Evolutionary conservation across 2,797 vertebrate genomes (phyloP).

Genomic region (Cossypha niveicapilla): DNA sequence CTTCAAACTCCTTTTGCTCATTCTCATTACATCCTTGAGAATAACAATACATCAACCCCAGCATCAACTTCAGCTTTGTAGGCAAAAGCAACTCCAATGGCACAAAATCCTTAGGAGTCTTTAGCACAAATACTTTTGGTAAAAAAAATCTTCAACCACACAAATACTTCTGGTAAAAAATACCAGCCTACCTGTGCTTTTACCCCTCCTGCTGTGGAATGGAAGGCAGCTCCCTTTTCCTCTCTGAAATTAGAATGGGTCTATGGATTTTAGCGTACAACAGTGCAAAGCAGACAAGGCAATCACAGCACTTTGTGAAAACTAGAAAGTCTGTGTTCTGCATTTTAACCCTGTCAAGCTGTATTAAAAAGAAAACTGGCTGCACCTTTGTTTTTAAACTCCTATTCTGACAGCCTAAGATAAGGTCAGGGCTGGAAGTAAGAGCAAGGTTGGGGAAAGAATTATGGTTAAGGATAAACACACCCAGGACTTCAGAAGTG

Average conservation of each 20-base stretch:
- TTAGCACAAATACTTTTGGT: neutral
- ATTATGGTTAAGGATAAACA: neutral
- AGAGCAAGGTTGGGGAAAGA: slow-evolving; percentile 6
- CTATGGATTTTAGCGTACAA: neutral
- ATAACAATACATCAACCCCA: neutral
- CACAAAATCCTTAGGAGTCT: neutral
- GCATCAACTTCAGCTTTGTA: neutral
- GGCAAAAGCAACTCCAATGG: neutral
- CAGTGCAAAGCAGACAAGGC: neutral
- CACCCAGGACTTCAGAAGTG: neutral
- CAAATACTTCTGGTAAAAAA: neutral
- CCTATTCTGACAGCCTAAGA: neutral
- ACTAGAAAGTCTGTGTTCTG: neutral
- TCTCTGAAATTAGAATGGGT: neutral
- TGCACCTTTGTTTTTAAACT: neutral
- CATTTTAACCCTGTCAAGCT: neutral
- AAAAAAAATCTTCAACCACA: neutral
- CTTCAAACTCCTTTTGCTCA: neutral
- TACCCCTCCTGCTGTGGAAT: neutral
- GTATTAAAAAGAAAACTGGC: neutral
- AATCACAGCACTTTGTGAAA: neutral
- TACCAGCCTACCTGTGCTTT: neutral
- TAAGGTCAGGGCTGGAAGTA: neutral
- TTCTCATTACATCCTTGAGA: neutral
- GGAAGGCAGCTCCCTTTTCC: neutral